Evolutionary conservation across 2,888 invertebrate genomes (phyloP), one percentile per base, ranked within the genome.

Genomic region (Stratiomys singularior): DNA sequence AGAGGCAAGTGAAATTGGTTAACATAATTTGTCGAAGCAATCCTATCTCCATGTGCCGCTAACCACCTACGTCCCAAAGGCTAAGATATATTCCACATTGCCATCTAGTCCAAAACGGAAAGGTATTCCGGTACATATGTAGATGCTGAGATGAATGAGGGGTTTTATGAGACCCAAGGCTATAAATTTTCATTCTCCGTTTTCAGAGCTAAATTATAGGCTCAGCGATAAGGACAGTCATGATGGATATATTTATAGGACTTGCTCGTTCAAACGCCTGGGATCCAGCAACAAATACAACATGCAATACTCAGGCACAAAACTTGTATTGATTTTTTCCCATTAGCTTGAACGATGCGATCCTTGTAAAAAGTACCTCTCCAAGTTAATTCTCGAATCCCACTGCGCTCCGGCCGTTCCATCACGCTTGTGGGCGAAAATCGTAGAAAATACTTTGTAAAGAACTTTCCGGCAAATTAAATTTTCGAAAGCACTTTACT

Each of bases 141-240:
- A 72, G 60, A 58, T 30, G 25, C 5, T 69, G 23, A 74, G 60
- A 60, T 58, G 44, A 67, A 69, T 60, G 69, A 60, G 69, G 58
- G 60, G 60, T 71, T 60, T 71, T 56, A 77, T 76, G 47, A 69
- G 78, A 66, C 56, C 64, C 46, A 77, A 77, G 71, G 66, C 74
- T 66, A 69, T 71, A 79, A 66, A 60, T 77, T 77, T 74, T 60
- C 74, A 78, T 78, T 77, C 77, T 63, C 71, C 72, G 76, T 71
- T 56, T 76, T 77, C 56, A 58, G 25, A 74, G 74, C 76, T 78
- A 78, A 78, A 78, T 78, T 78, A 78, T 78, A 72, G 78, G 72
- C 72, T 63, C 64, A 63, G 46, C 76, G 72, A 78, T 78, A 72
- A 69, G 66, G 71, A 72, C 37, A 66, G 72, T 78, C 76, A 67